Evolutionary conservation across 1,140 invertebrate species (phyloP).

Genomic region (Mercenaria mercenaria): DNA sequence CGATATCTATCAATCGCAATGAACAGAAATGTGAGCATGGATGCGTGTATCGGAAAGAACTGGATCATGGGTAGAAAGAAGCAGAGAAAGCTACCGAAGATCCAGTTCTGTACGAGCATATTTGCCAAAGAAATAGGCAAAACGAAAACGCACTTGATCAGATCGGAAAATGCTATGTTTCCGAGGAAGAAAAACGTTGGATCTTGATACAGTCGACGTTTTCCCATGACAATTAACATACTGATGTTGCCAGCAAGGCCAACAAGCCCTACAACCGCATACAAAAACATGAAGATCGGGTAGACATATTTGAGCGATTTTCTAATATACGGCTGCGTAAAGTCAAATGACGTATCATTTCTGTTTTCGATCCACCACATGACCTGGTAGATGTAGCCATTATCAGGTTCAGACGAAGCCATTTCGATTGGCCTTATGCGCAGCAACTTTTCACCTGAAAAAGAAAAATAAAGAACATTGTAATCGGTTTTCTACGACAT

Average conservation of each 20-base stretch:
- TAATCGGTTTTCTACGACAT: no score
- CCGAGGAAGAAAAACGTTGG: conserved; percentile 90
- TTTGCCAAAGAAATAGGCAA: conserved; percentile 90
- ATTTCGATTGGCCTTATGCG: background rate
- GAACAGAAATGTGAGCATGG: conserved; percentile 90
- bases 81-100: conserved; percentile 91
- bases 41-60: conserved; percentile 90
- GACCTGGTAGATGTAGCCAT: conserved; percentile 25
- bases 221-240: conserved; percentile 89
- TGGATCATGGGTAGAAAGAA: conserved; percentile 92
- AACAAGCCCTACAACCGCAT: conserved; percentile 88
- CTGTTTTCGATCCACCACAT: conserved; percentile 18
- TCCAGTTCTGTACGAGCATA: conserved; percentile 91
- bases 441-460: no score
- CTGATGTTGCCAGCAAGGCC: conserved; percentile 89
- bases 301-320: conserved; percentile 87
- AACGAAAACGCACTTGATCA: conserved; percentile 90
- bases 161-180: conserved; percentile 90
- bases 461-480: no score
- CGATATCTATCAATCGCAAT: conserved; percentile 91
- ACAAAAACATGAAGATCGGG: conserved; percentile 89
- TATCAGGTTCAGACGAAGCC: background rate
- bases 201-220: conserved; percentile 89
- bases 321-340: conserved; percentile 81
- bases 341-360: conserved; percentile 76